phyloP scores from a whole-genome alignment of 1,140 invertebrate species.

The Orius insidiosus region DNA sequence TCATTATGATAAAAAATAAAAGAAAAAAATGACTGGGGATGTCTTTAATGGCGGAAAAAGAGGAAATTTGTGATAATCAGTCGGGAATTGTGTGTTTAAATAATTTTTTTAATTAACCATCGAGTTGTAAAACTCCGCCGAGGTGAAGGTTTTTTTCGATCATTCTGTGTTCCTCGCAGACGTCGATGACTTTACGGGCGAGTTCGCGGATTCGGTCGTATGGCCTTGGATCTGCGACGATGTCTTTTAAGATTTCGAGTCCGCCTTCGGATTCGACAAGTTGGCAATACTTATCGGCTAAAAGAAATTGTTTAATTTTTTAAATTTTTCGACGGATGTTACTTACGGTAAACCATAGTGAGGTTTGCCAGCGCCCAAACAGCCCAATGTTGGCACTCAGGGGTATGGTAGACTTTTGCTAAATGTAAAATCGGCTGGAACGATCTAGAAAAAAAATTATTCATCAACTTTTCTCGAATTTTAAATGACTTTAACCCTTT shows the following conservation, averaged over 20 bases:
- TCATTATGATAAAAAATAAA: too few species aligned
- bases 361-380: slow-evolving; percentile 96
- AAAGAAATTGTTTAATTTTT: too few species aligned
- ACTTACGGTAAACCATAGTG: slow-evolving; percentile 80
- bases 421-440: slow-evolving; percentile 81
- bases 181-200: slow-evolving; percentile 43
- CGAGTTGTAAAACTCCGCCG: too few species aligned
- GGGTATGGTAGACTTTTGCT: slow-evolving; percentile 61
- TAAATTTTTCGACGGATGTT: too few species aligned
- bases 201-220: slow-evolving; percentile 46
- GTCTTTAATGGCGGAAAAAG: too few species aligned
- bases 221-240: slow-evolving; percentile 41
- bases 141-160: too few species aligned
- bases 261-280: slow-evolving; percentile 76
- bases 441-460: slow-evolving; percentile 30
- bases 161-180: slow-evolving; percentile 33
- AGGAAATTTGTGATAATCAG: too few species aligned
- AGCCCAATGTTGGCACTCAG: slow-evolving; percentile 87
- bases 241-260: slow-evolving; percentile 45
- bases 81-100: too few species aligned
- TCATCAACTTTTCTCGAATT: too few species aligned
- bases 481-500: too few species aligned
- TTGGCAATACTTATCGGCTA: slow-evolving; percentile 77
- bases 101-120: too few species aligned
- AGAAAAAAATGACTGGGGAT: too few species aligned